Conservation (phyloP, 35 echinoderm and acorn worm genomes). For the Hemicentrotus pulcherrimus region DNA sequence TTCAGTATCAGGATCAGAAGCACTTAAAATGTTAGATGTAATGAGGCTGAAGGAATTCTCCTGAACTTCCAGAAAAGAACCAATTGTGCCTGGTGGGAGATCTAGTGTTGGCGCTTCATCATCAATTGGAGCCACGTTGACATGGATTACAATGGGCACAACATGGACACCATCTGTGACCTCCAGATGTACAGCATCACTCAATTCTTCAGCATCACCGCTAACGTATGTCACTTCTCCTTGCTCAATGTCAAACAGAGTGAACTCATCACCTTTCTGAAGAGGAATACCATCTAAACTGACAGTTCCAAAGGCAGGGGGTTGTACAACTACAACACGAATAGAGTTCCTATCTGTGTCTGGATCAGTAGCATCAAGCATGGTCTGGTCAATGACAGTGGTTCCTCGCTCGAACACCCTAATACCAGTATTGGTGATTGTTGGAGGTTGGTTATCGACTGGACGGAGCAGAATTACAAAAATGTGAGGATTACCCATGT, state of each 20-base stretch:
- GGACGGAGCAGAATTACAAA: conserved; percentile 81
- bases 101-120: conserved; percentile 94
- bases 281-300: conserved; percentile 65
- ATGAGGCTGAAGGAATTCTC: conserved; percentile 87
- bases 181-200: conserved; percentile 77
- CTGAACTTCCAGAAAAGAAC: conserved; percentile 86
- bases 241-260: conserved; percentile 71
- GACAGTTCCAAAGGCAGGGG: conserved; percentile 59
- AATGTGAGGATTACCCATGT: conserved; percentile 67
- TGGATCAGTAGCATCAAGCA: conserved; percentile 81
- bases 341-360: conserved; percentile 72
- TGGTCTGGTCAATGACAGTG: conserved; percentile 58
- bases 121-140: conserved; percentile 80
- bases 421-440: conserved; percentile 87
- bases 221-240: conserved; percentile 72
- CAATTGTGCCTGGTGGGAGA: conserved; percentile 85
- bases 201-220: conserved; percentile 75
- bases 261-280: conserved; percentile 71
- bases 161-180: conserved; percentile 92
- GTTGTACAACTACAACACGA: conserved; percentile 57
- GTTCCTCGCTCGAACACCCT: conserved; percentile 71
- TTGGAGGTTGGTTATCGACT: conserved; percentile 94
- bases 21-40: conserved; percentile 94
- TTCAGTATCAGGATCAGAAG: conserved; percentile 98
- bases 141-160: conserved; percentile 78